phyloP scores from a whole-genome alignment of 2,888 invertebrate species.

The Mallateleia sp. region DNA sequence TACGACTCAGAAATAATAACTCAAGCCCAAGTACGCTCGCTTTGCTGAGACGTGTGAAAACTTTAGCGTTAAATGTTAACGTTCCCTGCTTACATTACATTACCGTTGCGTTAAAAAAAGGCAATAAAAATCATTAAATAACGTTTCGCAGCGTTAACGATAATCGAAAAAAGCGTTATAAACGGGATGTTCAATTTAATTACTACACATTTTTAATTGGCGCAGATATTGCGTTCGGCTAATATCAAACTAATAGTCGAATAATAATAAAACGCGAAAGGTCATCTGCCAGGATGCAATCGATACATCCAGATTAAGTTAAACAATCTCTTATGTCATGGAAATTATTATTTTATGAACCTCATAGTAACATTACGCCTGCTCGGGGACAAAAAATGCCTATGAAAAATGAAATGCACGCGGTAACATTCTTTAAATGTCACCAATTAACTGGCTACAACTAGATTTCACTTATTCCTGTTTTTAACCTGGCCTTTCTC shows the following conservation, averaged over 20 bases:
- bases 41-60: too few relatives aligned
- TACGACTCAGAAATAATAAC: too few relatives aligned
- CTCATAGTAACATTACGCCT: slow-evolving; percentile 3
- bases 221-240: not conserved
- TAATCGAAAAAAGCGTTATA: too few relatives aligned
- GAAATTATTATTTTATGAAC: slow-evolving; percentile 3
- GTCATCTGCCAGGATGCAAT: not conserved
- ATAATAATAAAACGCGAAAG: not conserved
- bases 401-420: slow-evolving; percentile 3
- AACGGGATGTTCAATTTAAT: not conserved
- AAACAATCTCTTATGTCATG: slow-evolving; percentile 13
- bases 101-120: too few relatives aligned
- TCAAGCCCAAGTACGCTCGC: too few relatives aligned
- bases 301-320: not conserved
- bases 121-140: too few relatives aligned
- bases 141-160: too few relatives aligned
- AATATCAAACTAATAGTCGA: not conserved
- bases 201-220: not conserved
- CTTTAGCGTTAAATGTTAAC: too few relatives aligned
- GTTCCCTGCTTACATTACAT: too few relatives aligned
- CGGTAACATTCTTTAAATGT: slow-evolving; percentile 39
- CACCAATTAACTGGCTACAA: slow-evolving; percentile 36
- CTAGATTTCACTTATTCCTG: slow-evolving; percentile 60
- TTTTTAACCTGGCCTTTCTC: slow-evolving; percentile 16
- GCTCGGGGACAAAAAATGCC: not conserved